phyloP scores from a whole-genome alignment of 2,797 vertebrate species.

The Acipenser ruthenus region DNA sequence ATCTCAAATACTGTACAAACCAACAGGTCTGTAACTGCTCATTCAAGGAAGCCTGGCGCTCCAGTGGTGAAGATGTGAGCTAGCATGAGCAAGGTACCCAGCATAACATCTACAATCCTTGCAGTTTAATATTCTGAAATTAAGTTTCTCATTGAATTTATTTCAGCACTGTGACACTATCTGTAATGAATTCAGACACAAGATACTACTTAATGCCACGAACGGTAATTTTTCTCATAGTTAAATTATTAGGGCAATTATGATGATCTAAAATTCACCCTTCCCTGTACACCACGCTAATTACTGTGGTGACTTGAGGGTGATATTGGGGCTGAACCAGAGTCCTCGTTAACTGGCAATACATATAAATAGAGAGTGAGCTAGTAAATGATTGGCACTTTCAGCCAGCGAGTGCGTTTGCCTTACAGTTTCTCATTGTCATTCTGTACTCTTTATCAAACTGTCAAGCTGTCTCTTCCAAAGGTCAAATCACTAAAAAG shows the following conservation, averaged over 20 bases:
- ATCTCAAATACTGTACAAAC: no score
- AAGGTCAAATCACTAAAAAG: background rate
- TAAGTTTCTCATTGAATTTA: background rate
- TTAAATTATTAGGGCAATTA: slow-evolving; percentile 5
- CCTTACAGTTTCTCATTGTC: background rate
- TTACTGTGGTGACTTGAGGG: background rate
- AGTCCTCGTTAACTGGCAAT: background rate
- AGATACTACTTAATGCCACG: background rate
- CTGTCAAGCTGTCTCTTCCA: background rate
- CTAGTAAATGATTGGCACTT: background rate
- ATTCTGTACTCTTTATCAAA: background rate
- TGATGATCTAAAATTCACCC: background rate
- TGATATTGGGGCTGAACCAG: background rate
- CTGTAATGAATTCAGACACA: background rate
- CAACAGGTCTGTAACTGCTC: no score
- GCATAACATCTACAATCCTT: no score
- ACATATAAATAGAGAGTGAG: background rate
- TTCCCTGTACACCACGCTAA: background rate
- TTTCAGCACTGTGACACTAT: background rate
- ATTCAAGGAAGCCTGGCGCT: no score
- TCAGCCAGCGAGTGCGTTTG: background rate
- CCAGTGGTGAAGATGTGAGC: no score
- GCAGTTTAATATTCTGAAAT: no score
- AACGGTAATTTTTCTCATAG: background rate
- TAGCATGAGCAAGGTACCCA: no score